Evolutionary conservation across 2,797 vertebrate species (phyloP), one percentile per base, ranked within the genome.

Genomic region (Anomalospiza imberbis): DNA sequence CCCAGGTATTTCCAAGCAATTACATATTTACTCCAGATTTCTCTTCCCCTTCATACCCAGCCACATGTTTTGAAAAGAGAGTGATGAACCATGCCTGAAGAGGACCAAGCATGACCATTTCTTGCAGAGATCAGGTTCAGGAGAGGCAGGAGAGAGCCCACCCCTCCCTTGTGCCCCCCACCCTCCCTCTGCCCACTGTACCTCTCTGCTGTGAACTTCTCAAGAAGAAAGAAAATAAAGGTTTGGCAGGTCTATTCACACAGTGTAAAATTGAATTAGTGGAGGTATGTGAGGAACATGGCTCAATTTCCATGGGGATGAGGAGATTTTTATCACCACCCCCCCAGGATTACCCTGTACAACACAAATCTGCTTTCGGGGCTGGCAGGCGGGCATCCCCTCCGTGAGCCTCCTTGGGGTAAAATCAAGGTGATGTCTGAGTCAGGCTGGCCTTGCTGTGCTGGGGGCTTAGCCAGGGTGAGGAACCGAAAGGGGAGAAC

Each of bases 261-360:
- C 85, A 36, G 50, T 96, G 91, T 87, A 95, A 96, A 97, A 97
- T 97, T 94, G 92, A 97, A 97, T 98, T 97, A 96, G 85, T 4
- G 7, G 91, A 45, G 85, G 95, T 96, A 94, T 97, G 96, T 96
- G 94, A 95, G 66, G 90, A 97, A 84, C 95, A 94, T 78, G 83
- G 92, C 93, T 96, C 50, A 0, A 97, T 97, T 95, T 96, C 96
- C 96, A 95, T 36, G 95, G 94, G 92, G 95, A 94, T 95, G 76
- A 96, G 94, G 66, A 97, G 96, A 97, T 97, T 88, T 97, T 95
- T 97, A 97, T 97, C 96, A 44, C 32, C 63, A 12, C 2, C 25
- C 76, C 88, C 71, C 67, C 55, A 83, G 88, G 85, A 85, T 96
- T 96, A 91, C 61, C 61, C 65, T 7, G 6, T 87, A 62, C 55